Base-by-base conservation (phyloP, 1,140 invertebrate species). In the Physella acuta region DNA sequence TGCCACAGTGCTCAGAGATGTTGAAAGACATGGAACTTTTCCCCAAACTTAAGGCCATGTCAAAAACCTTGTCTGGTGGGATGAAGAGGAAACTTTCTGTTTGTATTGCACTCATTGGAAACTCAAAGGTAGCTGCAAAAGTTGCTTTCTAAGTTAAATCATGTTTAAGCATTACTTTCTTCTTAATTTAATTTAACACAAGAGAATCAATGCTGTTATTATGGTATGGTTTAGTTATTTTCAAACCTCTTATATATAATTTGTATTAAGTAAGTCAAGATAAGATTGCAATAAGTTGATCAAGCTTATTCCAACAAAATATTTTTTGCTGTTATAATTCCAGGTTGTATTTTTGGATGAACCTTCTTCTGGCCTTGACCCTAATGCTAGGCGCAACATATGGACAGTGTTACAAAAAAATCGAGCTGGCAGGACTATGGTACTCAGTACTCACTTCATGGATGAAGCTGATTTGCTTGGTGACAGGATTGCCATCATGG, bases 401-500 rank as follows among this genome's bases (percentile, higher is more conserved):
- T 98, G 96, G 96, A 92, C 97, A 79, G 74, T 85, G 58, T 78
- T 83, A 67, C 78, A 85, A 75, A 82, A 78, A 70, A 77, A 89
- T 87, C 77, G 81, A 31, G 67, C 77, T 58, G 84, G 88, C 28
- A 88, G 92, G 39, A 96, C 94, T 1, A 93, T 98, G 76, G 84
- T 99, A 3, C 88, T 99, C 1, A 96, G 94, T 1, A 99, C 97
- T 1, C 97, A 99, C 85, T 97, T 94, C 84, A 97, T 99, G 94
- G 97, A 98, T 85, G 97, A 99, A 87, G 96, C 96, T 4, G 96
- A 99, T 85, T 88, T 93, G 30, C 87, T 99, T 0, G 95, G 94
- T 0, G 94, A 98, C 84, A 88, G 93, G 70, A 94, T 98, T 71
- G 93, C 94, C 3, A 96, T 98, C 58, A 91, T 98, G 88, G 89